Base-by-base conservation (phyloP, 2,888 invertebrate species). In the Carabus problematicus region DNA sequence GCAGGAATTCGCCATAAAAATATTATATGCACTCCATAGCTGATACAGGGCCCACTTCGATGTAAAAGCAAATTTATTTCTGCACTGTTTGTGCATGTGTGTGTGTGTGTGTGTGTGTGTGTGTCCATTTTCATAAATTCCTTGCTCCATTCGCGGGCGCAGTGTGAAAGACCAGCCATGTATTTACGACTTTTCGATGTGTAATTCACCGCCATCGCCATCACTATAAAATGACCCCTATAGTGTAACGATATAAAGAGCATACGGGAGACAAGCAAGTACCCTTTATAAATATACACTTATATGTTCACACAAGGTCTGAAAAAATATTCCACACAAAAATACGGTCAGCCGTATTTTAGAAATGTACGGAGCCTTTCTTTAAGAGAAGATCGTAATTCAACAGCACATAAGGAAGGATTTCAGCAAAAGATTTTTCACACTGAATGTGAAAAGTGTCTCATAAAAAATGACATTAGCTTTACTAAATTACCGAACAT, bases 1-100 rank as follows among this genome's bases (percentile, higher is more conserved):
- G 29, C 29, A 77, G 75, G 77, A 78, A 78, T 76, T 77, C 76
- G 74, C 79, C 76, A 79, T 80, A 80, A 79, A 80, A 79, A 77
- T 79, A 78, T 76, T 79, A 78, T 77, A 77, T 68, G 68, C 68
- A 68, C 68, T 59, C 43, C 39, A 19, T 18, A 39, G 29, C 39
- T 54, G 11, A 18, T 12, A 29, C 29, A 56, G 40, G 56, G 2
- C 39, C 56, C 40, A 56, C 56, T 59, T 14, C 16, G 66, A 54
- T 67, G 67, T 67, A 67, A 67, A 60, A 67, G 67, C 60, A 67
- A 67, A 67, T 67, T 67, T 67, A 67, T 67, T 67, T 60, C 55
- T 56, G 12, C 59, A 55, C 45, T 61, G 61, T 62, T 56, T 61
- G 55, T 19, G 16, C 42, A 56, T 69, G 69, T 47, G 69, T 62